Base-by-base conservation (phyloP, 2,888 invertebrate species). In the Crossocerus cetratus region DNA sequence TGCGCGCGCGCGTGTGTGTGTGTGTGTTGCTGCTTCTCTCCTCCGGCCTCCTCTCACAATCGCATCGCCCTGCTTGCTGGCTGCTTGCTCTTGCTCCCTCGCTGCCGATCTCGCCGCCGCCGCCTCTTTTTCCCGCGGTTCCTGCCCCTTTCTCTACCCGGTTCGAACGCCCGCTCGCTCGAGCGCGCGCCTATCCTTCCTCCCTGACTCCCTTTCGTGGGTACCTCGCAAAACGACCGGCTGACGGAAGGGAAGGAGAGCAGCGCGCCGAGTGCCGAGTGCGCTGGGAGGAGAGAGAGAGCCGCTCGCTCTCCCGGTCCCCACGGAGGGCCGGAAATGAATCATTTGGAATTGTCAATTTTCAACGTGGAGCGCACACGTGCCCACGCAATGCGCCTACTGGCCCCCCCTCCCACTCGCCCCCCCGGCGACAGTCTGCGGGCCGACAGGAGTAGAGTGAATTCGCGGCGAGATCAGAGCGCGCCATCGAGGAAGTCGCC, bases 341-440 rank as follows among this genome's bases (percentile, higher is more conserved):
- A 87, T 89, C 86, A 88, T 89, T 89, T 86, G 83, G 83, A 84
- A 87, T 88, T 86, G 86, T 86, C 86, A 83, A 86, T 87, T 88
- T 87, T 86, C 84, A 81, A 76, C 77, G 65, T 74, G 63, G 69
- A 60, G 59, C 53, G 62, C 58, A 65, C 65, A 67, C 64, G 68
- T 56, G 62, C 75, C 71, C 68, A 59, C 70, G 65, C 68, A 32
- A 49, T 4, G 13, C 5, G 43, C 43, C 43, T 8, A 49, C 49
- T n/a, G 3, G 49, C 3, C 49, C 49, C 14, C 2, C 45, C 45
- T 14, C 4, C 49, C 13, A 49, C n/a, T 16, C 49, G 3, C 32
- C 3, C 3, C 14, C 13, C 49, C 4, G 8, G 0, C 8, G 45
- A 45, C 45, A 45, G 45, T 3, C 49, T 14, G 14, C 49, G 21